Conservation (phyloP, 1,140 invertebrate species). For the Fopius arisanus region DNA sequence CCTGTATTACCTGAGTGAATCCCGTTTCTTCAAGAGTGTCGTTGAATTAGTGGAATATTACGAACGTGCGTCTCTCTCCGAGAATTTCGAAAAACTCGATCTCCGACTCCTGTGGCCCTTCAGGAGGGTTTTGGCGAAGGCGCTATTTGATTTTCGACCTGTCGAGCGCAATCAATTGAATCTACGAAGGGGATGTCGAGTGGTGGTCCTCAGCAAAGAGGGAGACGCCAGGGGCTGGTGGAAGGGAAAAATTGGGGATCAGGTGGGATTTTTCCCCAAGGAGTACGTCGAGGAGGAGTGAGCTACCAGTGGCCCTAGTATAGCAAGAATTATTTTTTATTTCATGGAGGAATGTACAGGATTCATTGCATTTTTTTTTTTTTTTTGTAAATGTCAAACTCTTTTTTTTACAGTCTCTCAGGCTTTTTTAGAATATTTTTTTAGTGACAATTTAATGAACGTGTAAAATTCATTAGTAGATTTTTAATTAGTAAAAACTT, state of each 20-base stretch:
- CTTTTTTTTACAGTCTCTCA: too few relatives aligned
- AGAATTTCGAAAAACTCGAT: constrained; percentile 89
- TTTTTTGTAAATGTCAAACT: too few relatives aligned
- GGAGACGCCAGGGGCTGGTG: constrained; percentile 84
- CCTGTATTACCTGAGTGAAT: constrained; percentile 83
- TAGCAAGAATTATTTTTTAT: not conserved
- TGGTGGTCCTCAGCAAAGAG: constrained; percentile 80
- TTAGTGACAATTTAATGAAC: too few relatives aligned
- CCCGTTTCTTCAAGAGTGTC: constrained; percentile 88
- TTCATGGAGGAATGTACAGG: too few relatives aligned
- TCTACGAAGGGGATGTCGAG: constrained; percentile 78
- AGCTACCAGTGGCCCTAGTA: not conserved
- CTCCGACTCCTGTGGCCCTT: constrained; percentile 80
- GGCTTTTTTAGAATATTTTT: too few relatives aligned
- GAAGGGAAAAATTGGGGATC: constrained; percentile 76
- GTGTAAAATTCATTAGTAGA: constrained; percentile 23
- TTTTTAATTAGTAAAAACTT: not conserved
- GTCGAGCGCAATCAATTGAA: constrained; percentile 80
- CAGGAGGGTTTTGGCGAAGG: constrained; percentile 76
- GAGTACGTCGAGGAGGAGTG: constrained; percentile 69
- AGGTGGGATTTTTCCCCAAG: constrained; percentile 73
- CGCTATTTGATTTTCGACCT: constrained; percentile 77
- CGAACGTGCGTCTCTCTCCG: constrained; percentile 84
- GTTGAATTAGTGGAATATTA: constrained; percentile 91
- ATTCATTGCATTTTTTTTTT: too few relatives aligned